Conservation (phyloP, 2,888 invertebrate genomes). For the Tenthredo livida region DNA sequence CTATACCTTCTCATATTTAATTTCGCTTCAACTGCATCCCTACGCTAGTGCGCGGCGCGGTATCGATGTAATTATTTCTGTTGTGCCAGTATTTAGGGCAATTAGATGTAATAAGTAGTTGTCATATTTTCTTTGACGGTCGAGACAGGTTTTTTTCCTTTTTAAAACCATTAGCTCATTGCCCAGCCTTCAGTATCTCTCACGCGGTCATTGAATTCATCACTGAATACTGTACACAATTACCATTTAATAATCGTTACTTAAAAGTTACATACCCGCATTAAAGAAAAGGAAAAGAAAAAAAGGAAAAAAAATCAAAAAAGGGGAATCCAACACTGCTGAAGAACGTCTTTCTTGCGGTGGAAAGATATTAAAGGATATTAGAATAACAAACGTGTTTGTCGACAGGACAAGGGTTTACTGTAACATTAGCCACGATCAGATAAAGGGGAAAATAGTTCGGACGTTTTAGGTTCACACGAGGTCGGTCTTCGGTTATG, state of each 20-base stretch:
- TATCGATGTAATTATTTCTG: slow-evolving; percentile 42
- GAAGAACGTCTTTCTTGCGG: neutral
- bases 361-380: slow-evolving; percentile 23
- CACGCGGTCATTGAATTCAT: slow-evolving; percentile 36
- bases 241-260: slow-evolving; percentile 3
- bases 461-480: slow-evolving; percentile 38
- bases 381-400: slow-evolving; percentile 49
- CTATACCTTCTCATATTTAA: neutral
- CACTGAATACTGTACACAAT: slow-evolving; percentile 1
- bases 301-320: too few relatives aligned
- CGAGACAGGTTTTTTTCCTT: slow-evolving; percentile 4
- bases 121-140: slow-evolving; percentile 24
- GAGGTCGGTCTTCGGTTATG: slow-evolving; percentile 7
- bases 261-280: neutral
- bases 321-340: neutral
- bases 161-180: slow-evolving; percentile 26
- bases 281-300: neutral
- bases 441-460: slow-evolving; percentile 38
- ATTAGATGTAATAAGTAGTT: slow-evolving; percentile 31
- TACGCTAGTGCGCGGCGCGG: neutral
- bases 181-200: neutral
- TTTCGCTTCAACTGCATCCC: neutral
- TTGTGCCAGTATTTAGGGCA: slow-evolving; percentile 40
- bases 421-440: slow-evolving; percentile 49
- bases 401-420: slow-evolving; percentile 43